A percentile compares a stretch with the other conserved stretches of the same genome.
Conservation (phyloP, 2,113 vertebrate genomes). For the Clupea harengus region DNA sequence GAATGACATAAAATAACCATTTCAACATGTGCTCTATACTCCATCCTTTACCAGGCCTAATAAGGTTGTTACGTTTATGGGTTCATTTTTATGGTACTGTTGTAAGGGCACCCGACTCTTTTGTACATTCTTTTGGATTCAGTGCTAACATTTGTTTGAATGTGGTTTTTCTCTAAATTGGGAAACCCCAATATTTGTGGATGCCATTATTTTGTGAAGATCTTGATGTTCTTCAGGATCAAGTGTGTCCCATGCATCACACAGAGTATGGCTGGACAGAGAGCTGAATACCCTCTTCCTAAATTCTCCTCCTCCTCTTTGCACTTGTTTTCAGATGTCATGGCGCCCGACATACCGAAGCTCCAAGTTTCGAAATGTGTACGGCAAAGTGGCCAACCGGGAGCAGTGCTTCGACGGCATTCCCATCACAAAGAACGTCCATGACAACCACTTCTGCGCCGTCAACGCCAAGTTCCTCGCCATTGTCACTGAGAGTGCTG, state of each 20-base stretch:
- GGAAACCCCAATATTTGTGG: background rate
- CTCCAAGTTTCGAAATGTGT: conserved; percentile 99
- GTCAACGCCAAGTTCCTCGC: conserved; percentile 92
- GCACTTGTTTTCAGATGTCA: conserved; percentile 83
- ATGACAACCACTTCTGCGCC: conserved; percentile 97
- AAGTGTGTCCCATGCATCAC: background rate
- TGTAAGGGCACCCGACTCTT: background rate
- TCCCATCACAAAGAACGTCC: conserved; percentile 97
- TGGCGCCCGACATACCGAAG: conserved; percentile 98
- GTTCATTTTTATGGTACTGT: background rate
- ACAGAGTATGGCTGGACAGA: background rate
- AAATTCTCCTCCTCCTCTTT: background rate
- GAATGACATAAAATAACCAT: background rate
- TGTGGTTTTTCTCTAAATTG: background rate
- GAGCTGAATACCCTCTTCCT: background rate
- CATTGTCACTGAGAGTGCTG: conserved; percentile 90
- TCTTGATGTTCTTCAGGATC: background rate
- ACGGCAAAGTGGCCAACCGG: conserved; percentile 90
- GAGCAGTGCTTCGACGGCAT: conserved; percentile 95
- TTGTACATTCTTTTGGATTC: background rate
- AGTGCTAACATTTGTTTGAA: background rate
- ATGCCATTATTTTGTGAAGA: background rate
- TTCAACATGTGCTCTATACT: background rate
- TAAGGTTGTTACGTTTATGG: conserved; percentile 1
- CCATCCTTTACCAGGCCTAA: background rate